Conservation (phyloP, 1,140 invertebrate species). For the Aphelenchoides besseyi region DNA sequence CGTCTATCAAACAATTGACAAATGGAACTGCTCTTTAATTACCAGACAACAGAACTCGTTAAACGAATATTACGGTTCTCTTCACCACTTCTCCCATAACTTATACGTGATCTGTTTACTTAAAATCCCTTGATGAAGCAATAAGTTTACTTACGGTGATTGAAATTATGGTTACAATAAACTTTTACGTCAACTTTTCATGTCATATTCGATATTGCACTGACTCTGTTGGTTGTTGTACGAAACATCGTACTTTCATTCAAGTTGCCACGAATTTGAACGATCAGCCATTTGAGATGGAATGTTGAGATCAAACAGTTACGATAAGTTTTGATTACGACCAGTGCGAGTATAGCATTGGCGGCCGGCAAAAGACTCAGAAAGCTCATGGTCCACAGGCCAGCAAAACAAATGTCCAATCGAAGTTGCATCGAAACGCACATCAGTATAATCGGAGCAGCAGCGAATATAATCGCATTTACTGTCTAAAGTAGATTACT, state of each 20-base stretch:
- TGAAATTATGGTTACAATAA: too few relatives aligned
- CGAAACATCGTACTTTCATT: background rate
- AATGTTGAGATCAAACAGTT: background rate
- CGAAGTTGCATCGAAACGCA: slow-evolving; percentile 7
- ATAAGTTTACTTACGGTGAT: too few relatives aligned
- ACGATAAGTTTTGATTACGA: background rate
- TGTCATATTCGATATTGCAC: too few relatives aligned
- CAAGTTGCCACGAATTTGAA: background rate
- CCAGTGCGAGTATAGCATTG: background rate
- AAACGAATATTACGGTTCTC: too few relatives aligned
- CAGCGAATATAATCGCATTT: slow-evolving; percentile 9
- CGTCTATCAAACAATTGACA: background rate
- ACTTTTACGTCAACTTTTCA: too few relatives aligned
- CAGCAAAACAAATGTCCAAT: background rate
- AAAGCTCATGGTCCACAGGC: background rate
- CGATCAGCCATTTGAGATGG: background rate
- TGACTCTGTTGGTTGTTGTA: background rate
- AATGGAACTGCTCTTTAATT: background rate
- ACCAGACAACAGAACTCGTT: background rate
- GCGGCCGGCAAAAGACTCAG: background rate
- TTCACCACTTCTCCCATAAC: too few relatives aligned
- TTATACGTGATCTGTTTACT: too few relatives aligned
- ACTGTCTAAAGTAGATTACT: background rate
- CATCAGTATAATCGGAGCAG: background rate
- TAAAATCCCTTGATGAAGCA: too few relatives aligned